Base-by-base conservation (phyloP, 2,113 vertebrate genomes). In the Oncorhynchus mykiss region DNA sequence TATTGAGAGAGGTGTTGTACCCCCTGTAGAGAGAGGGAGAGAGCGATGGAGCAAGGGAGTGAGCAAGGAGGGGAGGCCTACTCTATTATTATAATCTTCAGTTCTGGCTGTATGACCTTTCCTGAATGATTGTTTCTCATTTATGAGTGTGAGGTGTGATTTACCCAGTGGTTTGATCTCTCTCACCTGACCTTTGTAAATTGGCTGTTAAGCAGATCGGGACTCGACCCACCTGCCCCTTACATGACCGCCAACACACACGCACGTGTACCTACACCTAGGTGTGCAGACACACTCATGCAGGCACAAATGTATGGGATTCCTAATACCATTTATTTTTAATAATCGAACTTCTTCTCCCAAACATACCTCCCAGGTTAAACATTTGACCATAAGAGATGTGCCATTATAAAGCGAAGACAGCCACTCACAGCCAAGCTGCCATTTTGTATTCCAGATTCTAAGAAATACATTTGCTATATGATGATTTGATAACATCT, bases 151-250 rank as follows among this genome's bases (percentile, higher is more conserved):
- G 90, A 93, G 92, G 90, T 92, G 92, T 93, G 93, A 94, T 93
- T 91, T 93, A 92, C 91, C 88, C 91, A 91, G 89, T 90, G 87
- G 73, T 92, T 93, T 94, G 92, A 92, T 94, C 93, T 45, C 84
- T 78, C 92, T 92, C 91, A 92, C 93, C 91, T 94, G 93, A 94
- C 93, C 93, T 94, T 94, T 94, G 93, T 94, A 94, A 94, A 94
- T 94, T 94, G 93, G 91, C 93, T 94, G 93, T 94, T 94, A 93
- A 94, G 92, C 93, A 94, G 90, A 93, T 91, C 90, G 88, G 87
- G 88, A 87, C 89, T 90, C 81, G 86, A 92, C 90, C 87, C 88
- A 65, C 78, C 77, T 85, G 88, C 87, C 86, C 84, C 88, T 83
- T 89, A 78, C 90, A 84, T 77, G 80, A 88, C 83, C 82, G 78